A percentile compares a stretch with the other conserved stretches of the same genome.
Conservation (phyloP, 2,888 invertebrate genomes). For the Drosophila basisetae region DNA sequence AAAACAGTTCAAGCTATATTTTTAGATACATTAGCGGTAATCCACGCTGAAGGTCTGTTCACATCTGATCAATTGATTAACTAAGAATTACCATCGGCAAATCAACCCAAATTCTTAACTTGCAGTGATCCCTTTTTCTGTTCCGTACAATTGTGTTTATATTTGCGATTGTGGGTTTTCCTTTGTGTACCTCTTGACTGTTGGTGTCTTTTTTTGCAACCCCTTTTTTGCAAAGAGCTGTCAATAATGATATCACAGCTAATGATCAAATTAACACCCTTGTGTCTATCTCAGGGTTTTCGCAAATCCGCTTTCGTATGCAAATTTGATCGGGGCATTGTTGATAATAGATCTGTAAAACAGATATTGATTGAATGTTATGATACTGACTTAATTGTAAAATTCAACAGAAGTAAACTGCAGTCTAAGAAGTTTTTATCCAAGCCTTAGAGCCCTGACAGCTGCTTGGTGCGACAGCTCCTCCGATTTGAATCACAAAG, state of each 20-base stretch:
- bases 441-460: constrained; percentile 22
- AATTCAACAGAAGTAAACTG: background rate
- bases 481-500: constrained; percentile 47
- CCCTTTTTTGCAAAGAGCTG: constrained; percentile 34
- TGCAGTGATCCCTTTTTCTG: constrained; percentile 17
- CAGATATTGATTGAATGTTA: constrained; percentile 35
- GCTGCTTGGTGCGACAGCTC: constrained; percentile 39
- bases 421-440: too few relatives aligned
- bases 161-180: constrained; percentile 64
- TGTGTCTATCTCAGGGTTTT: constrained; percentile 23
- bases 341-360: background rate
- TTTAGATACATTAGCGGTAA: too few relatives aligned
- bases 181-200: constrained; percentile 64
- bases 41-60: too few relatives aligned
- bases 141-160: constrained; percentile 57
- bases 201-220: constrained; percentile 33
- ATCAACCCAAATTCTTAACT: background rate
- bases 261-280: constrained; percentile 75
- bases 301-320: constrained; percentile 54
- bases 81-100: too few relatives aligned
- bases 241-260: constrained; percentile 22
- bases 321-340: constrained; percentile 26
- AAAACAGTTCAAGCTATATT: too few relatives aligned
- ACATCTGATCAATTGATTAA: too few relatives aligned
- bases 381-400: constrained; percentile 55